These are phyloP conservation scores for Meda fulgida DNA, from an alignment of 2,797 vertebrate genomes.

Conservation along the genomic window DNA sequence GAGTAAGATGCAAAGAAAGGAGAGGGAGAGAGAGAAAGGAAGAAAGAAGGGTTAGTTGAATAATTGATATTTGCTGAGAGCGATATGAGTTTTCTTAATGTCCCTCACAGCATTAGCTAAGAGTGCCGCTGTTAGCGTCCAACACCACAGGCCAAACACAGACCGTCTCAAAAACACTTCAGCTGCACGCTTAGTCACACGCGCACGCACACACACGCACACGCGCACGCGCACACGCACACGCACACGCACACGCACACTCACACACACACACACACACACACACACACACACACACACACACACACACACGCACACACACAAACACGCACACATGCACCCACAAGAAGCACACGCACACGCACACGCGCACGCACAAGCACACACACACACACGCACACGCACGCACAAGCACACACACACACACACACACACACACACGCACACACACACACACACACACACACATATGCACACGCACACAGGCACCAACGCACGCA, in stretches of 20 bases:
- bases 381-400: not conserved
- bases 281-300: not conserved
- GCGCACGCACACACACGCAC: constrained; percentile 3
- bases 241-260: not conserved
- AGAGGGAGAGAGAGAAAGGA: constrained; percentile 34
- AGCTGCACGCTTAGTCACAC: constrained; percentile 15
- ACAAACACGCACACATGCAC: not conserved
- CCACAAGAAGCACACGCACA: constrained; percentile 5
- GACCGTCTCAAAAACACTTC: constrained; percentile 19
- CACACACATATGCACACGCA: not conserved
- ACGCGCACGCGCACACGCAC: not conserved
- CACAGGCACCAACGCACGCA: not conserved
- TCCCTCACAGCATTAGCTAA: constrained; percentile 80
- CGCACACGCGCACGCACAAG: not conserved
- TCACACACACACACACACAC: not conserved
- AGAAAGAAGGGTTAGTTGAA: constrained; percentile 67
- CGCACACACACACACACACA: constrained; percentile 3
- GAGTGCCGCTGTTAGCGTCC: constrained; percentile 78
- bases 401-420: constrained; percentile 8
- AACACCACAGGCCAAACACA: constrained; percentile 71
- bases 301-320: too few species aligned
- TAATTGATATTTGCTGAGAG: constrained; percentile 85
- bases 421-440: not conserved
- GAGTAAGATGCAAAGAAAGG: not conserved
- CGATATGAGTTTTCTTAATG: constrained; percentile 87